Evolutionary conservation across 1,140 invertebrate genomes (phyloP), one percentile per base, ranked within the genome.

Genomic region (Drosophila hydei): DNA sequence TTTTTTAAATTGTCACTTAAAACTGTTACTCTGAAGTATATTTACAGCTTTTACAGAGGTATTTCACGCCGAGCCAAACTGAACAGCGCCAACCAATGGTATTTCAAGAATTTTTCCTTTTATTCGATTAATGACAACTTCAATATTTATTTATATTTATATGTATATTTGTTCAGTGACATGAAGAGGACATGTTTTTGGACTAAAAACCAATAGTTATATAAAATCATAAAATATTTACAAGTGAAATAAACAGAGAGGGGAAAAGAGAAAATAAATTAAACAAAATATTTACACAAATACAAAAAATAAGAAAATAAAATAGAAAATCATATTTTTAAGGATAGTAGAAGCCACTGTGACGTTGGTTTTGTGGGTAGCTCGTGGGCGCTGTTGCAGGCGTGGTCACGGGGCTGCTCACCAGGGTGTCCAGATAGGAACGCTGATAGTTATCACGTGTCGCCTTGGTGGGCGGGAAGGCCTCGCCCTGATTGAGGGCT

Each of bases 401-500:
- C 11, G 71, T 43, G 8, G 54, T 19, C 7, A 33, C 14, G 11
- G 25, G 30, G 6, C 11, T 19, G 11, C 63, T 65, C 45, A 74
- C 72, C 19, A 91, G 71, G 30, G 52, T 91, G 42, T 91, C 90
- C 56, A 91, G 58, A 27, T 76, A 91, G 21, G 90, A 91, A 1
- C 75, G 70, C 51, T 83, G 72, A 51, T 56, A 78, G 42, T 52
- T 85, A 16, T 90, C 76, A 52, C 90, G 48, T 5, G 67, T 74
- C 16, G 78, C 84, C 54, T 91, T 91, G 62, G 56, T 76, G 36
- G 90, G 87, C 25, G 87, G 87, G 8, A 91, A 91, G 8, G 83
- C 72, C 56, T 91, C 90, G 12, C 90, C 90, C 25, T 84, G 84
- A 56, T 91, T 91, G 0, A 91, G 74, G 2, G 81, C 84, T 0